phyloP scores from a whole-genome alignment of 2,113 vertebrate species.

The Cottus gobio region DNA sequence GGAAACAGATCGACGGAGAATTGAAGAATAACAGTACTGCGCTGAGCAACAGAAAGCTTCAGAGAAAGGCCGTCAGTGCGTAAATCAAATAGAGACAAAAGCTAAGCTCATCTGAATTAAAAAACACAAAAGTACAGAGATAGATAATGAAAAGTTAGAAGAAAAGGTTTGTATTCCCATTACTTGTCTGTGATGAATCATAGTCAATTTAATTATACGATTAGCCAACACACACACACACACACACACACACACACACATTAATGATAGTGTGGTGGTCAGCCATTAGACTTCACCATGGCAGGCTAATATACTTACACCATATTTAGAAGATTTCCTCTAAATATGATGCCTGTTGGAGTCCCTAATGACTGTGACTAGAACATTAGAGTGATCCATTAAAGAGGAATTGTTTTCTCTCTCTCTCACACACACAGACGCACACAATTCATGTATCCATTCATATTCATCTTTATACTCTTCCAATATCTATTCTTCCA shows the following conservation, averaged over 20 bases:
- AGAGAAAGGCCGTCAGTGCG: conserved; percentile 12
- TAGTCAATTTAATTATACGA: conserved; percentile 62
- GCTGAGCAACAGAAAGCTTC: conserved; percentile 14
- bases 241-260: conserved; percentile 33
- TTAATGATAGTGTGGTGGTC: conserved; percentile 64
- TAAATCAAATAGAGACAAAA: conserved; percentile 46
- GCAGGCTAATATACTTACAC: conserved; percentile 70
- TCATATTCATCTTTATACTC: neutral
- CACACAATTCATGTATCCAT: conserved; percentile 6
- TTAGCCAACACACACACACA: conserved; percentile 48
- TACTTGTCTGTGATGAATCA: conserved; percentile 59
- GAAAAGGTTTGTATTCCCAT: conserved; percentile 45
- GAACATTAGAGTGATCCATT: conserved; percentile 71
- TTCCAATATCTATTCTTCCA: neutral
- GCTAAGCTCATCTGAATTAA: conserved; percentile 39
- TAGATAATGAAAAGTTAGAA: conserved; percentile 21
- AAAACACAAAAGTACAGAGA: conserved; percentile 49
- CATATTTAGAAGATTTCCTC: conserved; percentile 74
- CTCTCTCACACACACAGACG: conserved; percentile 16
- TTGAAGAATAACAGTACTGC: conserved; percentile 23
- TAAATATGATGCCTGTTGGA: conserved; percentile 71
- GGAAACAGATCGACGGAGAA: conserved; percentile 27
- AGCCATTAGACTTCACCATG: conserved; percentile 56
- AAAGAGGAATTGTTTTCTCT: conserved; percentile 53
- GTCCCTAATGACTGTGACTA: conserved; percentile 73